Evolutionary conservation across 2,888 invertebrate species (phyloP), one percentile per base, ranked within the genome.

Genomic region (Gymnoscelis rufifasciata): DNA sequence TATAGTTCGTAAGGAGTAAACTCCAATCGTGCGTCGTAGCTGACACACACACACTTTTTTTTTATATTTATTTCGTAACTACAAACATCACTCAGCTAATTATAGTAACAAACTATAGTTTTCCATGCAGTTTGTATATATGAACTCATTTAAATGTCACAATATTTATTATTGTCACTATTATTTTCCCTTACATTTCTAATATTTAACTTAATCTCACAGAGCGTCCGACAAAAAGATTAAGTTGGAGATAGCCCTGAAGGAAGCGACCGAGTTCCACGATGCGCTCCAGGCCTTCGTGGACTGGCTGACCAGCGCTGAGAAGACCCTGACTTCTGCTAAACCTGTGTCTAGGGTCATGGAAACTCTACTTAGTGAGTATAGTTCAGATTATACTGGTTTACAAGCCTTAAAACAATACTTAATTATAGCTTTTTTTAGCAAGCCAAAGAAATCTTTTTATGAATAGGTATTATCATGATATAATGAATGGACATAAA

Each of bases 211-310:
- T 35, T 10, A 10, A 5, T 1, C 19, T 33, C 19, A 6, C 55
- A 91, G 98, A 56, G 98, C 98, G 0, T 95, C 95, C 54, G 98
- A 99, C 71, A 97, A 98, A 87, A 98, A 98, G 90, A 97, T 97
- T 71, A 99, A 99, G 80, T 84, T 99, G 42, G 98, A 98, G 82
- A 97, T 98, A 63, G 99, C 99, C 0, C 91, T 98, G 38, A 96
- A 96, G 68, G 97, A 98, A 83, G 99, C 99, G 0, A 95, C 95
- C 0, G 97, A 97, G 71, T 98, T 99, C 93, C 97, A 99, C 80
- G 95, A 96, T 67, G 96, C 97, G 0, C 89, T 99, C 15, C 95
- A 97, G 76, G 93, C 94, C 3, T 98, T 99, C 80, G 97, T 98
- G 6, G 95, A 96, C 78, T 99, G 99, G 99, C 87, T 99, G 38